Evolutionary conservation across 2,888 invertebrate genomes (phyloP), one percentile per base, ranked within the genome.

Genomic region (Erebia aethiops): DNA sequence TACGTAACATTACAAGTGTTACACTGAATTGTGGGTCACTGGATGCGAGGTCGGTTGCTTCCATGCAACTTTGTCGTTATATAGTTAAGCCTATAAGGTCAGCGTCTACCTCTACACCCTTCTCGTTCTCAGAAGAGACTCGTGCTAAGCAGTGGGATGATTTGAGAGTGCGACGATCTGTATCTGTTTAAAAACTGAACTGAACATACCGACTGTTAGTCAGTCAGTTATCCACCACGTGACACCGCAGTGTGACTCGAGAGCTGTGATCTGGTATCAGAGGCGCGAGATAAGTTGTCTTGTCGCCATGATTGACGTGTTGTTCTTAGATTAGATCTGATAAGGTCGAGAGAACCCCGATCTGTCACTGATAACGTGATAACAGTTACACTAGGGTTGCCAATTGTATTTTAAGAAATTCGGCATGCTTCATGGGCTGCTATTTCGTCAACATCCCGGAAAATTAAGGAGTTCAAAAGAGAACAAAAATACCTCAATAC

Each of bases 301-400:
- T 77, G 81, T 79, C 81, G 72, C 75, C 71, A 80, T 87, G 91
- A 90, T 87, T 91, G 92, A 89, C 91, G 84, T 88, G 88, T 85
- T 87, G 86, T 87, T 87, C 79, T 76, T 77, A 89, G 87, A 89
- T 87, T 79, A 81, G 66, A 73, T 73, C 77, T 81, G 81, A 83
- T 81, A 83, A 81, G 71, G 81, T 79, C 79, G 81, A 84, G 82
- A 85, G 81, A 83, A 82, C 82, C 81, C 83, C 84, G 86, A 90
- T 89, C 87, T 89, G 88, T 90, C 89, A 87, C 76, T 79, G 91
- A 91, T 91, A 91, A 69, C 26, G 35, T 35, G 35, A 35, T 26
- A 26, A 26, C 26, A 18, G 16, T 14, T 9, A n/a, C 11, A 4
- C 5, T 57, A 57, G 57, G 57, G 57, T 43, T 66, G 65, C 18